These are phyloP conservation scores for Hipposideros larvatus DNA, from an alignment of 2,797 vertebrate species.

Conservation along the genomic window DNA sequence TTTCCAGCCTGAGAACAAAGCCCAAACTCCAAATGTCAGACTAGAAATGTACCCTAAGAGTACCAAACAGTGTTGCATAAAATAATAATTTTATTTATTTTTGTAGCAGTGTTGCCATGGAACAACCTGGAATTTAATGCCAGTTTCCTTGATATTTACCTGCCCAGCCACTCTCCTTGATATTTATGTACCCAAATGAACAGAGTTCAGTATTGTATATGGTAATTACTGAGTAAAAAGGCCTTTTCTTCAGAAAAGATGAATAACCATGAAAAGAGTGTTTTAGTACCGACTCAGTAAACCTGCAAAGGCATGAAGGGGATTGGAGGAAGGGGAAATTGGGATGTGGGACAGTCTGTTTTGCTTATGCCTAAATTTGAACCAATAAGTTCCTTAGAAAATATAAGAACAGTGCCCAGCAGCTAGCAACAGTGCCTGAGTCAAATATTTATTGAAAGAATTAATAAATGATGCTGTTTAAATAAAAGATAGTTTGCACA, in stretches of 20 bases:
- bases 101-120: conserved; percentile 3
- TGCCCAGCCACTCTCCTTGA: not conserved
- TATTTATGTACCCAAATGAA: conserved; percentile 40
- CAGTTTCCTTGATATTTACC: conserved; percentile 19
- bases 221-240: conserved; percentile 9
- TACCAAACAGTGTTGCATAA: not conserved
- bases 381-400: not conserved
- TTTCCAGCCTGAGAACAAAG: conserved; percentile 36
- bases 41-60: not conserved
- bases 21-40: not conserved
- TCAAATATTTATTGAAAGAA: not conserved
- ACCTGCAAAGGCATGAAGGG: not conserved
- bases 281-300: not conserved
- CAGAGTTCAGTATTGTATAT: not conserved
- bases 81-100: conserved; percentile 33
- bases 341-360: not conserved
- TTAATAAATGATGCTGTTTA: not conserved
- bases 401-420: not conserved
- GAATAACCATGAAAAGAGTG: not conserved
- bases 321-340: not conserved
- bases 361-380: not conserved
- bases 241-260: conserved; percentile 10
- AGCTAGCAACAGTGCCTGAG: not conserved
- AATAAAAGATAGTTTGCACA: not conserved
- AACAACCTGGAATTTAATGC: not conserved